A percentile compares a stretch with the other conserved stretches of the same genome.
phyloP scores from a whole-genome alignment of 2,113 vertebrate genomes.

The Lepus europaeus region DNA sequence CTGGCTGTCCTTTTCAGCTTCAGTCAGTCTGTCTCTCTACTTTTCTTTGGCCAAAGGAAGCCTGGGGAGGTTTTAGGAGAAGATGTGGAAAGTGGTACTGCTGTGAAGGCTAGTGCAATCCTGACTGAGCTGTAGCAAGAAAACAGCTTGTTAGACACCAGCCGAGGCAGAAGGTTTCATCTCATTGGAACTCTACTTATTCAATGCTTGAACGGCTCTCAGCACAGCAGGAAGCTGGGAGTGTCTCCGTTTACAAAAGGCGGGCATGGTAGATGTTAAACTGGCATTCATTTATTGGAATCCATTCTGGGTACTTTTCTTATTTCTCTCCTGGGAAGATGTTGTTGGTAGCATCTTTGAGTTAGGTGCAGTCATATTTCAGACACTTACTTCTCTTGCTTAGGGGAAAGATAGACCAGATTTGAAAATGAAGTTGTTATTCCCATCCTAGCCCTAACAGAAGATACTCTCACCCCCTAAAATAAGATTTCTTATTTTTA shows the following conservation, averaged over 20 bases:
- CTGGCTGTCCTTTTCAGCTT: constrained; percentile 5
- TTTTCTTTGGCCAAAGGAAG: neutral
- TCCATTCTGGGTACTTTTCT: constrained; percentile 84
- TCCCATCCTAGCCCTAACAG: constrained; percentile 66
- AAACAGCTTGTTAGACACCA: constrained; percentile 89
- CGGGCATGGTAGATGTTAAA: constrained; percentile 85
- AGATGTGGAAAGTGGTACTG: constrained; percentile 79
- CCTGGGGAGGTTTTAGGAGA: constrained; percentile 69
- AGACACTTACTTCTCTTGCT: constrained; percentile 67
- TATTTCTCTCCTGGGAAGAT: constrained; percentile 82
- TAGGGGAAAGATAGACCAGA: constrained; percentile 60
- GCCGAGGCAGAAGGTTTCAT: constrained; percentile 88
- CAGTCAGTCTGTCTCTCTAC: constrained; percentile 22
- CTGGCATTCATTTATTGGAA: constrained; percentile 86
- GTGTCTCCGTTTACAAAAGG: constrained; percentile 83
- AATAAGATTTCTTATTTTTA: constrained; percentile 39
- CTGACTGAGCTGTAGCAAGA: constrained; percentile 85
- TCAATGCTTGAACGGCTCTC: constrained; percentile 85
- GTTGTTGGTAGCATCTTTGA: constrained; percentile 80
- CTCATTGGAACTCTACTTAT: constrained; percentile 86
- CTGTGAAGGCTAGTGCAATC: constrained; percentile 84
- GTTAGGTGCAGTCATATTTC: constrained; percentile 77
- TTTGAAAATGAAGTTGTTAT: constrained; percentile 77
- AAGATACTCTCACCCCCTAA: neutral
- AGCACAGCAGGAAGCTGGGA: constrained; percentile 82